Evolutionary conservation across 2,113 vertebrate species (phyloP).

Genomic region (Fulmarus glacialis): DNA sequence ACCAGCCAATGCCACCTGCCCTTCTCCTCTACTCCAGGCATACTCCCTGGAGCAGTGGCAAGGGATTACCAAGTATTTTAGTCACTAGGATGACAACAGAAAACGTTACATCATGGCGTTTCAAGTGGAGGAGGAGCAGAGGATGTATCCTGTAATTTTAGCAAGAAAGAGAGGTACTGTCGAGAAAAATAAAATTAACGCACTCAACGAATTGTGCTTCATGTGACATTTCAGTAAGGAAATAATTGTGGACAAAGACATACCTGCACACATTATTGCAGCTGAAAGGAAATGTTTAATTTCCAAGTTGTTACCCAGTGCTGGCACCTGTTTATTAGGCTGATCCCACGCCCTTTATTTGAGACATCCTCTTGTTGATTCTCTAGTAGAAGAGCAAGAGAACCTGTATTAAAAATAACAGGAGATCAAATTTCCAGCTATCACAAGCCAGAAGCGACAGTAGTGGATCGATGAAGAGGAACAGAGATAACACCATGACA

Average conservation of each 20-base stretch:
- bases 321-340: not conserved
- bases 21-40: not conserved
- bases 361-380: not conserved
- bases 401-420: slow-evolving; percentile 6
- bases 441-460: not conserved
- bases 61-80: not conserved
- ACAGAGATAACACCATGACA: not conserved
- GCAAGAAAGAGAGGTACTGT: not conserved
- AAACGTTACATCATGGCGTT: not conserved
- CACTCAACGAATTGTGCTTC: not conserved
- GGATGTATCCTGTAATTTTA: not conserved
- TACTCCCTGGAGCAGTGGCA: not conserved
- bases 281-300: not conserved
- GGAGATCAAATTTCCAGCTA: not conserved
- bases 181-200: not conserved
- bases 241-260: not conserved
- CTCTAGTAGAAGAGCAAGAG: not conserved
- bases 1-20: not conserved
- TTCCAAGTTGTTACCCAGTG: not conserved
- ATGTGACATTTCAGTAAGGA: not conserved
- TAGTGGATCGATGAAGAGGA: not conserved
- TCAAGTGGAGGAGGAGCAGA: not conserved
- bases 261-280: not conserved
- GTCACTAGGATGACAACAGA: not conserved
- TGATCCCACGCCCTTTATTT: not conserved